Base-by-base conservation (phyloP, 1,140 invertebrate genomes). In the Hermatobates lingyangjiaoensis region DNA sequence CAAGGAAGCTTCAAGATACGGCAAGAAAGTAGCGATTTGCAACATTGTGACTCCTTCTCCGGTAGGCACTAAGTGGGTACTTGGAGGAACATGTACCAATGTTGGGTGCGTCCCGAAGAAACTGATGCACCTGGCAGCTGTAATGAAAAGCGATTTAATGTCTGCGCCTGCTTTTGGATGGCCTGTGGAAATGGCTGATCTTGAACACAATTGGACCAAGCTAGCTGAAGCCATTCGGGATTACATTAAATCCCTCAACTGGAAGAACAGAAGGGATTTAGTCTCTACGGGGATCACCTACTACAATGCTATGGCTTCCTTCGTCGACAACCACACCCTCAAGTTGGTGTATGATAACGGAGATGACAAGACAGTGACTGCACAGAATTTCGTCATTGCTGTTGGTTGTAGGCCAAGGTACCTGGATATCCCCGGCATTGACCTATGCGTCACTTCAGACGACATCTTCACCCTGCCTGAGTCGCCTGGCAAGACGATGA, bases 21-120 rank as follows among this genome's bases (percentile, higher is more conserved):
- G 73, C 4, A 70, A 66, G 52, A 76, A 74, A 60, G 78, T 81
- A 12, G 74, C 74, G 7, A 64, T 76, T 24, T 69, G 75, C 57
- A 77, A 80, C 60, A 80, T 71, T 65, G 76, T 80, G 0, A 64
- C 70, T 51, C 76, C 76, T 27, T 68, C 68, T 28, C 72, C 74
- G 5, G 56, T 55, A 15, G 68, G 69, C 24, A 68, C 66, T 1
- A 58, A 58, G 1, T 71, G 70, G 74, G 74, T 76, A 2, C 62
- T 79, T 2, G 77, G 77, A 28, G 77, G 76, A 24, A 80, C 77
- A 3, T 80, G 77, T 65, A 75, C 79, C 10, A 80, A 80, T 66
- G 77, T 81, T 21, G 77, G 78, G 15, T 79, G 78, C 60, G 78
- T 81, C 57, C 77, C 78, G 7, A 80, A 80, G 61, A 80, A 79